Evolutionary conservation across 2,888 invertebrate species (phyloP).

Genomic region (Noctuana brunneofusca): DNA sequence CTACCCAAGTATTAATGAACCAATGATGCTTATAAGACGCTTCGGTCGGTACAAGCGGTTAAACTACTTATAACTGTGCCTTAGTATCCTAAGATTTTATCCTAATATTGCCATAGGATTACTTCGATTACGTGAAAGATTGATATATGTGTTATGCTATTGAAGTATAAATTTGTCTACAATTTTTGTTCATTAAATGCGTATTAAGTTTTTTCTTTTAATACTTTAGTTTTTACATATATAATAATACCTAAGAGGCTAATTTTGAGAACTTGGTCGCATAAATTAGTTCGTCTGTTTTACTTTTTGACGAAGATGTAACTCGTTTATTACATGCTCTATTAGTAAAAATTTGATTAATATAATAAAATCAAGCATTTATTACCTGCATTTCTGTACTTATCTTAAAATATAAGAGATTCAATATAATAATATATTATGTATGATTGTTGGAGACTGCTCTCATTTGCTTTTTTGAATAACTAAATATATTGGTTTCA

Average conservation of each 20-base stretch:
- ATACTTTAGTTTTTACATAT: background rate
- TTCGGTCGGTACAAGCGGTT: constrained; percentile 13
- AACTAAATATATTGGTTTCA: background rate
- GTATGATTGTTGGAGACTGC: background rate
- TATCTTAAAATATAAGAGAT: constrained; percentile 30
- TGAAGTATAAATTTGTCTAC: background rate
- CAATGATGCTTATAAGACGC: background rate
- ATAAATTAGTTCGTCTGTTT: background rate
- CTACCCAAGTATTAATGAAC: background rate
- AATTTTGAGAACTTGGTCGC: background rate
- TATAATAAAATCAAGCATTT: constrained; percentile 43
- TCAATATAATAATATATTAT: too few species aligned
- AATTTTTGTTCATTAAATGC: constrained; percentile 2
- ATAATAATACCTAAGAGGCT: background rate
- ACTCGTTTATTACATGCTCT: background rate
- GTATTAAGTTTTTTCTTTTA: background rate
- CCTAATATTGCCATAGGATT: background rate
- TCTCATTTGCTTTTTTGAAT: background rate
- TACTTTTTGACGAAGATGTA: background rate
- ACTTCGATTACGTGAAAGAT: background rate
- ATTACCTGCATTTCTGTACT: constrained; percentile 45
- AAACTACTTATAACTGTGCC: constrained; percentile 32
- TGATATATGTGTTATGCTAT: constrained; percentile 3
- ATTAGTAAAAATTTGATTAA: background rate
- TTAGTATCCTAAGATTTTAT: background rate